Base-by-base conservation (phyloP, 2,113 vertebrate genomes). In the Uria aalge region DNA sequence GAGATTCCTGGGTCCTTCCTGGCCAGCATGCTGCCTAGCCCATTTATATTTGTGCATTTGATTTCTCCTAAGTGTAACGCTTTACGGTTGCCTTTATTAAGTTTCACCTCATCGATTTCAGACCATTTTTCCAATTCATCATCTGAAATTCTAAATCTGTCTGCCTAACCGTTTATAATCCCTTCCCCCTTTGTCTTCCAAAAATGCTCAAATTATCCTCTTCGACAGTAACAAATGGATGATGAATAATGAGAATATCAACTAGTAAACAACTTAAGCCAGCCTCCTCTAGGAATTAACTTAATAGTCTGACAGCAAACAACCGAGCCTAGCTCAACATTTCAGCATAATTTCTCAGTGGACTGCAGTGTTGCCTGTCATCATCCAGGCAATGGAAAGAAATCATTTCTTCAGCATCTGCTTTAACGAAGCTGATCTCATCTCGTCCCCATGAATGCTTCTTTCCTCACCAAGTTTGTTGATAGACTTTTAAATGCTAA, bases 31-130 rank as follows among this genome's bases (percentile, higher is more conserved):
- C 69, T 90, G 85, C 59, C 88, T 15, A 41, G 66, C 15, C 71
- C 71, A 36, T 92, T 88, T 80, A 32, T 82, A 66, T 69, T 67
- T 59, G 29, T 77, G 82, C 71, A 74, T 76, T 90, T 94, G 85
- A 95, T 92, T 96, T 95, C 85, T 95, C 92, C 22, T 62, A 94
- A 96, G 92, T 17, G 32, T 83, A 93, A 96, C 93, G 66, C 82
- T 97, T 88, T 66, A 88, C 19, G 1, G 74, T 53, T 74, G 20
- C 47, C 72, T 94, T 97, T 94, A 96, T 93, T 96, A 90, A 91
- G 96, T 97, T 96, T 85, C 67, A 59, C 8, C 63, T 64, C 85
- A 94, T 96, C 19, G 95, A 95, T 97, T 96, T 92, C 75, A 71
- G 90, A 83, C 38, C 53, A 34, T 83, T 80, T 90, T 92, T 86